Conservation (phyloP, 2,797 vertebrate genomes). For the Sciurus vulgaris region DNA sequence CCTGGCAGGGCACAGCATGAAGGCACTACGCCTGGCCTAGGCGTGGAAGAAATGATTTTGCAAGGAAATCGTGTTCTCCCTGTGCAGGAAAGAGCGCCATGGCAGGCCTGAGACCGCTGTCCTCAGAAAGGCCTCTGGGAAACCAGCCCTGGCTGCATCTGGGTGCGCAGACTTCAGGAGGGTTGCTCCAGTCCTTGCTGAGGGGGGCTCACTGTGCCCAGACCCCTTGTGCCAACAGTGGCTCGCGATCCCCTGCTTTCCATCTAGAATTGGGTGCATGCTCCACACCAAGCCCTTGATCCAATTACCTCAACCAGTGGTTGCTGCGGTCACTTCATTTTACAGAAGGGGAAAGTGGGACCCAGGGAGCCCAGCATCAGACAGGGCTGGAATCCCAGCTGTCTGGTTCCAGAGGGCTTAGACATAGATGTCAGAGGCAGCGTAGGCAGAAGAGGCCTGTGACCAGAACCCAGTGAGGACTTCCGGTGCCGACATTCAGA, state of each 20-base stretch:
- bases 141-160: too few relatives aligned
- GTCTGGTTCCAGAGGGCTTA: background rate
- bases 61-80: background rate
- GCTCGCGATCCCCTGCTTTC: background rate
- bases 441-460: background rate
- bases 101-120: background rate
- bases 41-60: background rate
- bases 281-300: background rate
- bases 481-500: too few relatives aligned
- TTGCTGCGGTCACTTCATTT: background rate
- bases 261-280: background rate
- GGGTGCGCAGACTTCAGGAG: background rate
- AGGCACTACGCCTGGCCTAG: background rate
- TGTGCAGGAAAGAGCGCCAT: background rate
- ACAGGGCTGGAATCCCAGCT: background rate
- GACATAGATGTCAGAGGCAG: background rate
- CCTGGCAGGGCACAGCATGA: too few relatives aligned
- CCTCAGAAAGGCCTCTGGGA: background rate
- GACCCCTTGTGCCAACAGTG: fast-evolving
- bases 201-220: background rate
- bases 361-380: background rate
- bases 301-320: too few relatives aligned
- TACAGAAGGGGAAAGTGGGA: background rate
- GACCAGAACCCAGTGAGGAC: background rate
- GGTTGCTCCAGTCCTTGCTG: background rate